Evolutionary conservation across 2,888 invertebrate species (phyloP), one percentile per base, ranked within the genome.

Genomic region (Busseola fusca): DNA sequence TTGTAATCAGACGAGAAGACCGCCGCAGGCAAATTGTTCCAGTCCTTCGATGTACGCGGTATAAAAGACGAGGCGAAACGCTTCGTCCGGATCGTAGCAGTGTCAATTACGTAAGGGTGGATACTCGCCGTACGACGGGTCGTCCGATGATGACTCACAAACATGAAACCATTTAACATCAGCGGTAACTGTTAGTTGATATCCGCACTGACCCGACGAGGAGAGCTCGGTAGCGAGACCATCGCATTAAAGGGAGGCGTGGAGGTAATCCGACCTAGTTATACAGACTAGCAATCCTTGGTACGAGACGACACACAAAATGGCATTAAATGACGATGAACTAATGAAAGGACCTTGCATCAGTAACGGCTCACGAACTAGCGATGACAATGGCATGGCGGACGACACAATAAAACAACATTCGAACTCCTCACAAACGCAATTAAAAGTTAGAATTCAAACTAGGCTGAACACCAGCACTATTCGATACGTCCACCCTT

Each of bases 361-460:
- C 30, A 18, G 42, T 16, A 12, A 12, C 18, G 1, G 40, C 12
- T 1, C 7, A 34, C 56, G 75, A 25, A 4, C 70, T 59, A 64
- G 63, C 76, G 25, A 54, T 69, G 70, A n/a, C 25, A 3, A n/a
- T 42, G 57, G 27, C 0, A n/a, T 18, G 45, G 21, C 2, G 27
- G n/a, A 75, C 70, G 27, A 21, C 76, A 74, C 74, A 63, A 58
- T 4, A 45, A 58, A 25, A 70, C 70, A 37, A 74, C 70, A 74
- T 0, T 62, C 0, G 62, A 25, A 30, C 30, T 58, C 45, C 21
- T 30, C 37, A 48, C 57, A 30, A 69, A 70, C 57, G 6, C 6
- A 1, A n/a, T 30, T 16, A n/a, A 50, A 48, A n/a, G 3, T 62
- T 30, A 16, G 1, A 42, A 59, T 37, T 37, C n/a, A 16, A 16